phyloP scores from a whole-genome alignment of 2,888 invertebrate genomes.

The Norana najaformis region DNA sequence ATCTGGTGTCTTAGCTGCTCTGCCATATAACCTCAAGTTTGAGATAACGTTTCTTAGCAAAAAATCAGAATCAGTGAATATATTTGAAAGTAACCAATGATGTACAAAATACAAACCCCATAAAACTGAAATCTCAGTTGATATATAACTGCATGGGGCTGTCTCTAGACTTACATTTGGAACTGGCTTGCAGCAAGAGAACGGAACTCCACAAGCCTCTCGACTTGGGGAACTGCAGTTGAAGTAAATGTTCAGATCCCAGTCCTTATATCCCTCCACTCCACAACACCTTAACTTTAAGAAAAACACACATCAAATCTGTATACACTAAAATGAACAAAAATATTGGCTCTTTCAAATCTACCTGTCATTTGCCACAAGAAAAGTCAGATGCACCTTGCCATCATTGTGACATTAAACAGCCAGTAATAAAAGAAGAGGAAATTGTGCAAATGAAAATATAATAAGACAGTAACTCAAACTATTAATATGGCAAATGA shows the following conservation, averaged over 20 bases:
- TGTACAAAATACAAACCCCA: not conserved
- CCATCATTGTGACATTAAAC: not conserved
- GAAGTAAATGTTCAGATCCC: conserved; percentile 97
- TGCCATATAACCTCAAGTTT: not conserved
- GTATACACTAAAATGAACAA: not conserved
- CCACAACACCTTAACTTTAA: conserved; percentile 88
- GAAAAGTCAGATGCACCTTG: not conserved
- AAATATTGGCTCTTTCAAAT: not conserved
- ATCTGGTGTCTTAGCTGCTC: not conserved
- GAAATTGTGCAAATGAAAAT: not conserved
- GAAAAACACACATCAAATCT: not conserved
- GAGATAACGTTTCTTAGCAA: not conserved
- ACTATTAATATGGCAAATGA: no score
- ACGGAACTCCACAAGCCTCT: conserved; percentile 97
- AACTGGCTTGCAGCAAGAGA: conserved; percentile 84
- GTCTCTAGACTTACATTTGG: conserved; percentile 31
- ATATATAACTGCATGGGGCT: not conserved
- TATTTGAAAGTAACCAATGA: not conserved
- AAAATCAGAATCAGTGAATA: not conserved
- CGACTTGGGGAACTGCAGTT: conserved; percentile 91
- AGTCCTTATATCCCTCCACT: conserved; percentile 92
- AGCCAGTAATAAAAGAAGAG: not conserved
- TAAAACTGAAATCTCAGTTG: not conserved
- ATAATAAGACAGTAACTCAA: no score
- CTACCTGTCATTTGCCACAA: no score